Percentiles rank a stretch among this genome's conserved stretches.
Conservation (phyloP, 64 coral and sea anemone genomes). For the Porites australiensis region DNA sequence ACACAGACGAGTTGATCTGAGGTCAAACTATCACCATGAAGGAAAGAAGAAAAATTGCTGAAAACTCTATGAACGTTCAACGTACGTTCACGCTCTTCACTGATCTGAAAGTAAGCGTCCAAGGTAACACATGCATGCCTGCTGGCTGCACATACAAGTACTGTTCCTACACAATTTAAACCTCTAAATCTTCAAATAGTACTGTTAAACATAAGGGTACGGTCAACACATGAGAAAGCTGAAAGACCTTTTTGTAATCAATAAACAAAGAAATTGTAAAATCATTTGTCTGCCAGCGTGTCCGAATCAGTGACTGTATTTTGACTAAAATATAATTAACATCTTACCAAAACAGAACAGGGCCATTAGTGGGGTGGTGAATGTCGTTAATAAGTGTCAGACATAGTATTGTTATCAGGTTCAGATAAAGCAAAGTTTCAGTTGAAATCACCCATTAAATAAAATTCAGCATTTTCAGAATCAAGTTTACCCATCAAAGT, state of each 20-base stretch:
- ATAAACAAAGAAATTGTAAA: neutral
- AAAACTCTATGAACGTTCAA: too few relatives aligned
- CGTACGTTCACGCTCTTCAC: too few relatives aligned
- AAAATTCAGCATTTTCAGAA: conserved; percentile 37
- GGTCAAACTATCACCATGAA: too few relatives aligned
- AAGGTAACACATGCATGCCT: neutral
- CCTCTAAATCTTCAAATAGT: neutral
- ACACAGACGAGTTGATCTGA: too few relatives aligned
- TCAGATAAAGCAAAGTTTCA: neutral
- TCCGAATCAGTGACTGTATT: neutral
- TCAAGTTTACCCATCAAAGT: conserved; percentile 40
- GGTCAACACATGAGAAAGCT: conserved; percentile 3
- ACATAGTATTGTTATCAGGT: neutral
- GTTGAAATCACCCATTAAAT: conserved; percentile 28
- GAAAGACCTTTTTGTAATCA: neutral
- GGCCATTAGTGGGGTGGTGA: too few relatives aligned
- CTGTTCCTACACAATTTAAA: conserved; percentile 7
- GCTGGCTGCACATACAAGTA: neutral
- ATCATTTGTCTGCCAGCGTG: neutral
- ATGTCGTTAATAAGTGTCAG: too few relatives aligned
- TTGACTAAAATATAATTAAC: conserved; percentile 1
- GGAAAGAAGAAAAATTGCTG: too few relatives aligned
- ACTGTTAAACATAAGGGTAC: neutral
- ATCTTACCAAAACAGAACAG: neutral
- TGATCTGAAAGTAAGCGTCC: too few relatives aligned